Percentiles rank a stretch among this genome's conserved stretches.
Evolutionary conservation across 2,113 vertebrate species (phyloP).

Genomic region (Mandrillus leucophaeus): DNA sequence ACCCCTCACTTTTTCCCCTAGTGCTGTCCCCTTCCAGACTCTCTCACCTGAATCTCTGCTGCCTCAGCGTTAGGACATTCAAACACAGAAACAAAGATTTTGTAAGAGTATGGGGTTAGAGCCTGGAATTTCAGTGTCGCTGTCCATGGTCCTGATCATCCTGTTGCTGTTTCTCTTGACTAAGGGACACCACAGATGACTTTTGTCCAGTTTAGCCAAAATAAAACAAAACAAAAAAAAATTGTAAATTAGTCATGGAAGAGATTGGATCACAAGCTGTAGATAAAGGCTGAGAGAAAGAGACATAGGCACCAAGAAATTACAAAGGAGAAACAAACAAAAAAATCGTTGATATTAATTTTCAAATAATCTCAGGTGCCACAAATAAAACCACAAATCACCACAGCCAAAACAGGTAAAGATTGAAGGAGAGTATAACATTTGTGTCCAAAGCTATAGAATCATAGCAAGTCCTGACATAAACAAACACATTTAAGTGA

Average conservation of each 20-base stretch:
- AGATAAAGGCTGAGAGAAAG: neutral
- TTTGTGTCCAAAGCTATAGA: neutral
- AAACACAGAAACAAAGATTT: neutral
- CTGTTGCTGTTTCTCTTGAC: neutral
- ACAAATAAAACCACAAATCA: slow-evolving; percentile 2
- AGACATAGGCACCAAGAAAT: neutral
- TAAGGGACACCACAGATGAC: neutral
- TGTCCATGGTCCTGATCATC: slow-evolving; percentile 66
- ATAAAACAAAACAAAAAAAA: neutral
- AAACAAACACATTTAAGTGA: neutral
- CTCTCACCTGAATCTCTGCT: neutral
- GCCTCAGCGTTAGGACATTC: neutral
- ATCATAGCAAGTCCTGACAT: neutral
- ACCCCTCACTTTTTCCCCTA: neutral
- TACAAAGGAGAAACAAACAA: neutral
- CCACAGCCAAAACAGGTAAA: neutral
- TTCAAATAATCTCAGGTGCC: neutral
- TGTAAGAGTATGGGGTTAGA: too few relatives aligned
- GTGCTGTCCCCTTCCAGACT: neutral
- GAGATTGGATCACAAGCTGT: neutral
- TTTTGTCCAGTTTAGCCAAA: neutral
- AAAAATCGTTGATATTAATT: neutral
- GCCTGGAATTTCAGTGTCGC: neutral
- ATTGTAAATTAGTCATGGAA: neutral
- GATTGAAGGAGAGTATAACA: neutral